These are phyloP conservation scores for Phytoseiulus persimilis DNA, from an alignment of 2,888 invertebrate genomes.

Conservation along the genomic window DNA sequence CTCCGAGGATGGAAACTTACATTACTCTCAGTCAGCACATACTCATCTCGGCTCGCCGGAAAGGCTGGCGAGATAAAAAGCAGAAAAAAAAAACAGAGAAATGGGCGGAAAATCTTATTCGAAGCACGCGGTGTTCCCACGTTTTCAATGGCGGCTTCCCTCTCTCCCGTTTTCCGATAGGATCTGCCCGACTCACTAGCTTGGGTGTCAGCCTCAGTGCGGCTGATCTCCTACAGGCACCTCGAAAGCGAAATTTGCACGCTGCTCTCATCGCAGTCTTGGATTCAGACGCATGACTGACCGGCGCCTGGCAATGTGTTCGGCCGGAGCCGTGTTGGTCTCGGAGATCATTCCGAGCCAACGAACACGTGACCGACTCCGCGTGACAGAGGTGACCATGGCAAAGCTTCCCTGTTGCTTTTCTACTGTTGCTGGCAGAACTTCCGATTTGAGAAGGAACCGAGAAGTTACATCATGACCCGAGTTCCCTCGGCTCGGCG, in stretches of 20 bases:
- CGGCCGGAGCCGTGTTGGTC: neutral
- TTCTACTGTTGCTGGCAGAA: neutral
- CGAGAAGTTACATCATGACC: neutral
- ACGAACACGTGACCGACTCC: neutral
- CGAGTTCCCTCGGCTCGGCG: neutral
- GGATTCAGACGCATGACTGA: neutral
- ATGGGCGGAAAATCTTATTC: too few relatives aligned
- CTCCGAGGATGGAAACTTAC: too few relatives aligned
- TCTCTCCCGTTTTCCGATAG: too few relatives aligned
- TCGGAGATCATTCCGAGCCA: neutral
- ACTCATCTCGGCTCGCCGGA: too few relatives aligned
- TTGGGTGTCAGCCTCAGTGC: neutral
- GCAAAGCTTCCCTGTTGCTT: neutral
- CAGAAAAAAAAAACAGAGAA: too few relatives aligned
- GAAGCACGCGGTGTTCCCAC: too few relatives aligned
- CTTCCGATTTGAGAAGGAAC: neutral
- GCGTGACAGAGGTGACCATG: neutral
- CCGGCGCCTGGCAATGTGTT: neutral
- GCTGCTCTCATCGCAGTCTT: neutral
- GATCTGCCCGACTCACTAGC: too few relatives aligned
- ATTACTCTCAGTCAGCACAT: too few relatives aligned
- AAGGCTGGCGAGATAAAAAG: too few relatives aligned
- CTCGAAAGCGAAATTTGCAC: neutral
- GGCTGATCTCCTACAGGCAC: neutral
- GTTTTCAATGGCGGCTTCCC: too few relatives aligned